These are phyloP conservation scores for Andrena camellia DNA, from an alignment of 2,888 invertebrate genomes.

Conservation along the genomic window DNA sequence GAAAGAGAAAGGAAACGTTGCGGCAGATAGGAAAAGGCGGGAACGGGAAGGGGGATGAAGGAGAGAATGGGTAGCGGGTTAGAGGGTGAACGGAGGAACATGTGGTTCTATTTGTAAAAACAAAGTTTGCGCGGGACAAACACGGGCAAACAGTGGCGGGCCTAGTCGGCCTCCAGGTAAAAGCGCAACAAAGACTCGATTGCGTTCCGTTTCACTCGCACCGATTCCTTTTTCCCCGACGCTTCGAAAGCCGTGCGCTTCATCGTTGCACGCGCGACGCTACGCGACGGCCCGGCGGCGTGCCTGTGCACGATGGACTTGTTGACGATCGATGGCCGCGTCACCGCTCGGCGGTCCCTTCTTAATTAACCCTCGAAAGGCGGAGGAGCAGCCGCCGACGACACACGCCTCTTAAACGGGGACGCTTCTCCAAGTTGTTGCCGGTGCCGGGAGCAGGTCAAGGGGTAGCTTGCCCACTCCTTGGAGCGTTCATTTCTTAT, in stretches of 20 bases:
- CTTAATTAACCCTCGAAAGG: slow-evolving; percentile 39
- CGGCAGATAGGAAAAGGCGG: slow-evolving; percentile 39
- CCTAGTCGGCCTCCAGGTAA: slow-evolving; percentile 78
- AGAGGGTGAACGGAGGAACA: slow-evolving; percentile 75
- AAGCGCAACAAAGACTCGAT: slow-evolving; percentile 82
- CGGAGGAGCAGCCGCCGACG: background rate
- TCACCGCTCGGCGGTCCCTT: background rate
- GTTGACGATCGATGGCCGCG: slow-evolving; percentile 38
- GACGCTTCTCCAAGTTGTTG: background rate
- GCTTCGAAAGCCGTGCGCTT: slow-evolving; percentile 19
- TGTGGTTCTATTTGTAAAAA: slow-evolving; percentile 84
- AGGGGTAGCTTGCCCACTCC: too few species aligned
- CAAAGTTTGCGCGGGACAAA: slow-evolving; percentile 84
- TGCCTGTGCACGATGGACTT: slow-evolving; percentile 17
- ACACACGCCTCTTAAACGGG: background rate
- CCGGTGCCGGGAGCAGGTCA: too few species aligned
- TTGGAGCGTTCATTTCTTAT: too few species aligned
- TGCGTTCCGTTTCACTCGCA: slow-evolving; percentile 70
- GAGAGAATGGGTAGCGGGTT: slow-evolving; percentile 63
- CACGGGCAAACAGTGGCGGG: slow-evolving; percentile 78
- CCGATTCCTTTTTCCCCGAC: slow-evolving; percentile 65
- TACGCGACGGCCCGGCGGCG: background rate
- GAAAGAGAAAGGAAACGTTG: slow-evolving; percentile 23
- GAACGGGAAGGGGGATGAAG: slow-evolving; percentile 34
- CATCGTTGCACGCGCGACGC: background rate